These are phyloP conservation scores for Egretta garzetta DNA, from an alignment of 2,113 vertebrate genomes.

Conservation along the genomic window DNA sequence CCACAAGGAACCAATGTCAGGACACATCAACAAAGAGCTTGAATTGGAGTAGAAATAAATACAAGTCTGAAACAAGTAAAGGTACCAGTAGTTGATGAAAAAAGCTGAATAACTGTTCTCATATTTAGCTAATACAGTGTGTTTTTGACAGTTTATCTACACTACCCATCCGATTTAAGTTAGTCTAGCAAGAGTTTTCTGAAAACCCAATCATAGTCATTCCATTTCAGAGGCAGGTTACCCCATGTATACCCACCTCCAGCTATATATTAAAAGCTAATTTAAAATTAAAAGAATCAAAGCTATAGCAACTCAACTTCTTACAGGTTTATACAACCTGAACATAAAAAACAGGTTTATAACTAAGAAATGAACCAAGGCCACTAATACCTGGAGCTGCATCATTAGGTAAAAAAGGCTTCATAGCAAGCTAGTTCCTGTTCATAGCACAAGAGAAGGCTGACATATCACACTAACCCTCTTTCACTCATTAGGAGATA, in stretches of 20 bases:
- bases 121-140: background rate
- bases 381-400: background rate
- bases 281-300: background rate
- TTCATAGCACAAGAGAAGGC: background rate
- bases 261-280: background rate
- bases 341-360: background rate
- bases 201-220: background rate
- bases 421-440: background rate
- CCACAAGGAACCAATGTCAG: background rate
- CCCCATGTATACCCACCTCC: background rate
- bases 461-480: background rate
- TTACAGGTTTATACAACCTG: background rate
- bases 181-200: background rate
- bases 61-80: background rate
- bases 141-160: background rate
- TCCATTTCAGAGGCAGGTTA: background rate
- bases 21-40: background rate
- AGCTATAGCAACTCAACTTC: background rate
- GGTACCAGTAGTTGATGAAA: background rate
- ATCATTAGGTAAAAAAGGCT: background rate
- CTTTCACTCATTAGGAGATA: background rate
- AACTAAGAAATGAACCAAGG: background rate
- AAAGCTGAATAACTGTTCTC: background rate
- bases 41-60: background rate
- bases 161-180: background rate